Conservation (phyloP, 2,797 vertebrate species). For the Oceanodroma leucorhoa region DNA sequence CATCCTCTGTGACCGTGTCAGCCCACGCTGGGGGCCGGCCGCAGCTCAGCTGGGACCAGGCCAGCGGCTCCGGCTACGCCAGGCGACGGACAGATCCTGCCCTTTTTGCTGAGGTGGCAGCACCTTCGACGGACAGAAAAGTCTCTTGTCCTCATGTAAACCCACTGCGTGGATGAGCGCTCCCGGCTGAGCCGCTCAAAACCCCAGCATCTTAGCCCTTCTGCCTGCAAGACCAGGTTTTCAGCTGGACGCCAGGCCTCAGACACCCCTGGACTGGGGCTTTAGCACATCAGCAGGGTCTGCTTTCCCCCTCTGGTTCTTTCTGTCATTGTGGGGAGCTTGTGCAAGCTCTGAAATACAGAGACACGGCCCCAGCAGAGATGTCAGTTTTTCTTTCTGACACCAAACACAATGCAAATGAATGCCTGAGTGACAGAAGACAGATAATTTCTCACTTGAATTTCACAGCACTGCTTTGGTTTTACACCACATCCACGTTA, state of each 20-base stretch:
- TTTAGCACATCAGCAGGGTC: neutral
- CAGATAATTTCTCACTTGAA: neutral
- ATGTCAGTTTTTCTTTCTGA: neutral
- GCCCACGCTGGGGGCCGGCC: fast-evolving
- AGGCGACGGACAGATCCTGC: fast-evolving
- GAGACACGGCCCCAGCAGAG: neutral
- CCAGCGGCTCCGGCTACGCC: fast-evolving
- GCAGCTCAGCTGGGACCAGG: fast-evolving
- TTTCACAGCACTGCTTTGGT: neutral
- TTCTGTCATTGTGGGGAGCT: neutral
- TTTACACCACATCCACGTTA: neutral
- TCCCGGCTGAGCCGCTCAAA: neutral
- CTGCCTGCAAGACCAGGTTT: neutral
- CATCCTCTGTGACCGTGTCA: fast-evolving
- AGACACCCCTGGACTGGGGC: no score
- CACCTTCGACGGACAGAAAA: fast-evolving
- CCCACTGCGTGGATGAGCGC: fast-evolving
- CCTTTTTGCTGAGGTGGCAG: neutral
- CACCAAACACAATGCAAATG: neutral
- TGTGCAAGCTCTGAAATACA: neutral
- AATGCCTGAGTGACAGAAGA: neutral
- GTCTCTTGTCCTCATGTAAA: neutral
- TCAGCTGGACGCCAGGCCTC: neutral
- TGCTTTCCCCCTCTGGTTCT: neutral
- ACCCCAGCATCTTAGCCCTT: neutral